Conservation (phyloP, 2,797 vertebrate species). For the Lutra lutra region DNA sequence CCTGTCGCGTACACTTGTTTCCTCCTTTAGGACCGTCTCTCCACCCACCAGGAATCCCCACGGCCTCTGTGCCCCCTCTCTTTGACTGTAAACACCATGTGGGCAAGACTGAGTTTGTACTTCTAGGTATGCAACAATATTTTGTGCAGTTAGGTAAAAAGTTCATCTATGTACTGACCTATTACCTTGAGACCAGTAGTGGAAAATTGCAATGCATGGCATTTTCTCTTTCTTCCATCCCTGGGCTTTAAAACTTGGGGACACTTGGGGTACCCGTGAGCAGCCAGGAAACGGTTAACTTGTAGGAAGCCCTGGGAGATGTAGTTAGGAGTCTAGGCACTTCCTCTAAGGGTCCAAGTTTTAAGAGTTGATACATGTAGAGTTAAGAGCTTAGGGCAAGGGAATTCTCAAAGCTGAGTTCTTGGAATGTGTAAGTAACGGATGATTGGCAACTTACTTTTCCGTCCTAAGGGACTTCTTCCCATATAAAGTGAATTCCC, state of each 20-base stretch:
- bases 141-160: neutral
- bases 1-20: neutral
- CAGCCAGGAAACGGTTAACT: neutral
- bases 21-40: neutral
- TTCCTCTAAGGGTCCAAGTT: neutral
- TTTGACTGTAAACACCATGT: neutral
- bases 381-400: neutral
- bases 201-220: neutral
- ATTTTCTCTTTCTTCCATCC: neutral
- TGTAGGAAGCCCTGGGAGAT: neutral
- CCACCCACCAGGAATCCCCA: neutral
- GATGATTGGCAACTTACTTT: constrained; percentile 8
- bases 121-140: neutral
- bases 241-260: neutral
- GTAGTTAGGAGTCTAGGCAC: neutral
- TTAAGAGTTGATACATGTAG: neutral
- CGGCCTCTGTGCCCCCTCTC: neutral
- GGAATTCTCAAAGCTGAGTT: constrained; percentile 7
- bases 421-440: neutral
- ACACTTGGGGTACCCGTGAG: neutral
- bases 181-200: neutral
- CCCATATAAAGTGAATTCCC: neutral
- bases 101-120: neutral
- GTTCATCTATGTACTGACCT: neutral
- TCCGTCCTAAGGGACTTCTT: neutral